Percentiles rank a stretch among this genome's conserved stretches.
These are phyloP conservation scores for Eulemur rufifrons DNA, from an alignment of 2,113 vertebrate species.

Conservation along the genomic window DNA sequence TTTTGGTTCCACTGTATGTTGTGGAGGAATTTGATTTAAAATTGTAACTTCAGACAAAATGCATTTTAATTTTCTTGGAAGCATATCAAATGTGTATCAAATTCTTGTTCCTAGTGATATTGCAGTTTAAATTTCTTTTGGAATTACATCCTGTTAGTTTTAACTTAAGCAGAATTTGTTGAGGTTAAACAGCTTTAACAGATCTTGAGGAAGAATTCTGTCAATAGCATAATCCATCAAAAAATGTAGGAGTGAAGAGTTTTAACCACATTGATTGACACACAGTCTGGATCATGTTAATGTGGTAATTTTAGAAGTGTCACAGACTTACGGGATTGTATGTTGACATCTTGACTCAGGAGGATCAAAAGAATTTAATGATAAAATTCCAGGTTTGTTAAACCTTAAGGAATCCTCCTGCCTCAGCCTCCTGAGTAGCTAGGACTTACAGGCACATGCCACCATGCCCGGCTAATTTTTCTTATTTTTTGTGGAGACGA, in stretches of 20 bases:
- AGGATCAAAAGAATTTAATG: neutral
- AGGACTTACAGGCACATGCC: too few relatives aligned
- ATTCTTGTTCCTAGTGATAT: neutral
- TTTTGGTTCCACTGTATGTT: neutral
- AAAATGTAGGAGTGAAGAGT: neutral
- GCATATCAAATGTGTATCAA: neutral
- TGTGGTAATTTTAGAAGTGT: neutral
- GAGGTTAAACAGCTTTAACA: neutral
- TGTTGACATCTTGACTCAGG: neutral
- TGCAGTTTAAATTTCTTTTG: neutral
- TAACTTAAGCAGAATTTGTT: constrained; percentile 25
- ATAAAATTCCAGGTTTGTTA: neutral
- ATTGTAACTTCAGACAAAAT: neutral
- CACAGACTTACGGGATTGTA: neutral
- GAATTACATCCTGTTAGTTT: neutral
- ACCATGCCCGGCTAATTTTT: too few relatives aligned
- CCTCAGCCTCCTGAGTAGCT: too few relatives aligned
- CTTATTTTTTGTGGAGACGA: too few relatives aligned
- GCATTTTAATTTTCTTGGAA: neutral
- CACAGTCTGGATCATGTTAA: neutral
- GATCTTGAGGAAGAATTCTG: neutral
- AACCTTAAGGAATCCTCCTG: neutral
- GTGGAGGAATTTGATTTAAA: neutral
- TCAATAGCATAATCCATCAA: neutral
- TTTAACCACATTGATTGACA: neutral